Evolutionary conservation across 2,888 invertebrate species (phyloP).

Genomic region (Spatulosminthurus flaviceps): DNA sequence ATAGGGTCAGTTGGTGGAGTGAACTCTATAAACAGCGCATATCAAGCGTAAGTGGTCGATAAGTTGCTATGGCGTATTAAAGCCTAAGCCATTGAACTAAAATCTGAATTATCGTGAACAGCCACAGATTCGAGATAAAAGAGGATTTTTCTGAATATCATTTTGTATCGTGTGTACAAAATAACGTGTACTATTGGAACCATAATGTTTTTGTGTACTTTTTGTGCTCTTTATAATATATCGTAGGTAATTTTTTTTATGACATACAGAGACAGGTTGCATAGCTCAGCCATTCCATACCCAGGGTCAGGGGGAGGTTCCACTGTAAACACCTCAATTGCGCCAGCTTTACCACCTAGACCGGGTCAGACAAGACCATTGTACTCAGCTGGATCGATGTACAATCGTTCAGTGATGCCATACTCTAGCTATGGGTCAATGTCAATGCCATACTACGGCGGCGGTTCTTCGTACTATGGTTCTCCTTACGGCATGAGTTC

Average conservation of each 20-base stretch:
- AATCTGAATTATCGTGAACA: too few species aligned
- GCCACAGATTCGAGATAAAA: too few species aligned
- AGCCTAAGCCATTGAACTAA: too few species aligned
- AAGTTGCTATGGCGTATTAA: too few species aligned
- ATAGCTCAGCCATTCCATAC: slow-evolving; percentile 59
- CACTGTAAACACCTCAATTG: slow-evolving; percentile 9
- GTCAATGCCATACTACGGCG: slow-evolving; percentile 29
- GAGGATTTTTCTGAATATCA: too few species aligned
- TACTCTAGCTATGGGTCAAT: slow-evolving; percentile 33
- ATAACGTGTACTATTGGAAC: too few species aligned
- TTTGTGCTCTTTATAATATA: too few species aligned
- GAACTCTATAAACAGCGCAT: neutral
- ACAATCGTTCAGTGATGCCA: slow-evolving; percentile 24
- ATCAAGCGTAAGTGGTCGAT: neutral
- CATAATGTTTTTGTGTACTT: too few species aligned
- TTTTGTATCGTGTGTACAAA: too few species aligned
- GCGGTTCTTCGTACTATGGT: slow-evolving; percentile 33
- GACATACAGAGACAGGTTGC: slow-evolving; percentile 56
- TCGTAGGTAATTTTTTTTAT: neutral
- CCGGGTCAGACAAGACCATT: slow-evolving; percentile 58
- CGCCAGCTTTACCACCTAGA: slow-evolving; percentile 61
- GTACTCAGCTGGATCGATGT: slow-evolving; percentile 48
- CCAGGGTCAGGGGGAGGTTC: slow-evolving; percentile 52
- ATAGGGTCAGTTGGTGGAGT: neutral
- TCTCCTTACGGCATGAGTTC: slow-evolving; percentile 19